These are phyloP conservation scores for Drosophila simulans DNA, from an alignment of 1,140 invertebrate species.

Conservation along the genomic window DNA sequence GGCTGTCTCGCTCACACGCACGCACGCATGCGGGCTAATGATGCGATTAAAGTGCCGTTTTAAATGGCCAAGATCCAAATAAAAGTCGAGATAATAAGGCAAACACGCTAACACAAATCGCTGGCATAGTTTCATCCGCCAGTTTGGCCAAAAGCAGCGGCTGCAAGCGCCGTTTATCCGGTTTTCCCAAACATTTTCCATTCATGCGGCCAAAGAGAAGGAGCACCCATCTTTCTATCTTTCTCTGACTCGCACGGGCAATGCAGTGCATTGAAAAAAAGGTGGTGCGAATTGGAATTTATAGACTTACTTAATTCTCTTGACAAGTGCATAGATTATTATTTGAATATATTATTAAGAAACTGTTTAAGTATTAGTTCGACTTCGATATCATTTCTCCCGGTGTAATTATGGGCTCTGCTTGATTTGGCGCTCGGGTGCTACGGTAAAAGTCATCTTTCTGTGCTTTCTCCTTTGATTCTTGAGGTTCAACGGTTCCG, in stretches of 20 bases:
- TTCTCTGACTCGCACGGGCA: neutral
- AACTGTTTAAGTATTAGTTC: no score
- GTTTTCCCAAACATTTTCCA: conserved; percentile 26
- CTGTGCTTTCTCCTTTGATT: conserved; percentile 17
- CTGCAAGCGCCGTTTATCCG: neutral
- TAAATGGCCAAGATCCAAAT: conserved; percentile 41
- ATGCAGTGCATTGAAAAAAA: neutral
- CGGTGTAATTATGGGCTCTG: neutral
- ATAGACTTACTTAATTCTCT: no score
- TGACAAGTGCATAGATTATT: no score
- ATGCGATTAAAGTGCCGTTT: conserved; percentile 71
- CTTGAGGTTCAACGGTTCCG: conserved; percentile 28
- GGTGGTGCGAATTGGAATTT: neutral
- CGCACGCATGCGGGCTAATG: conserved; percentile 26
- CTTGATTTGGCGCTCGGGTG: conserved; percentile 18
- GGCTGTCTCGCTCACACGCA: neutral
- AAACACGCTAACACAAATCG: conserved; percentile 55
- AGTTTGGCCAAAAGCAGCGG: conserved; percentile 1
- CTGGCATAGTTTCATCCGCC: conserved; percentile 30
- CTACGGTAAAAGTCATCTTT: conserved; percentile 16
- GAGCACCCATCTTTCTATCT: conserved; percentile 3
- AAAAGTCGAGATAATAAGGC: conserved; percentile 21
- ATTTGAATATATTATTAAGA: no score
- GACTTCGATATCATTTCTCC: neutral
- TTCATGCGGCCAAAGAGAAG: conserved; percentile 19